These are phyloP conservation scores for Drosophila busckii DNA, from an alignment of 1,140 invertebrate genomes.

Conservation along the genomic window DNA sequence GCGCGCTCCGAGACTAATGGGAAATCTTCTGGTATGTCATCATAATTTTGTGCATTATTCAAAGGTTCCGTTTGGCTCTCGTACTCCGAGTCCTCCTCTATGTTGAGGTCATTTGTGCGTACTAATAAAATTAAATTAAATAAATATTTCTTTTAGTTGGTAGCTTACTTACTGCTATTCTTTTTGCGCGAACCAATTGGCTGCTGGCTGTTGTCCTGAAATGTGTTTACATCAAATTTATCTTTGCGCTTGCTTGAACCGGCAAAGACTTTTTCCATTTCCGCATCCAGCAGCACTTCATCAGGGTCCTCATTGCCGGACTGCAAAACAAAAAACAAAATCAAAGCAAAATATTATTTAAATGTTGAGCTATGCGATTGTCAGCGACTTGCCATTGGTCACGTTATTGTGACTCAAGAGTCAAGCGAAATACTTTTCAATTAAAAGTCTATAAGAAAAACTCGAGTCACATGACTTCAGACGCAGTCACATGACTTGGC, in stretches of 20 bases:
- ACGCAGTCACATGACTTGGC: constrained; percentile 24
- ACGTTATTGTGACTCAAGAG: constrained; percentile 54
- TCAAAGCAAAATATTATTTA: constrained; percentile 28
- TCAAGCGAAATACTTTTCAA: constrained; percentile 69
- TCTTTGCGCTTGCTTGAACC: constrained; percentile 76
- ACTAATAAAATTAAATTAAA: constrained; percentile 14
- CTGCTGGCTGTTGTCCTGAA: constrained; percentile 80
- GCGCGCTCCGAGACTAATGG: constrained; percentile 75
- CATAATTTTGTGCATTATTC: constrained; percentile 78
- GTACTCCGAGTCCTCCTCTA: constrained; percentile 75
- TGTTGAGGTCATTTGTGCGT: constrained; percentile 69
- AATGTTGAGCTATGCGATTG: constrained; percentile 17
- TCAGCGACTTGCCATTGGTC: constrained; percentile 38
- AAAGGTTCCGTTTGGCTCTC: constrained; percentile 66
- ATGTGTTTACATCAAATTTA: constrained; percentile 83
- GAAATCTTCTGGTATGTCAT: constrained; percentile 79
- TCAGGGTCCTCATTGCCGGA: constrained; percentile 82
- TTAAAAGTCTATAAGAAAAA: constrained; percentile 68
- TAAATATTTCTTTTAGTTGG: neutral
- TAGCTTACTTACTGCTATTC: constrained; percentile 78
- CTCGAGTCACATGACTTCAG: constrained; percentile 56
- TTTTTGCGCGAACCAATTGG: constrained; percentile 79
- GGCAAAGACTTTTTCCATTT: constrained; percentile 89
- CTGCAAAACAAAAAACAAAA: constrained; percentile 48
- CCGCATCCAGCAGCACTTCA: constrained; percentile 86